Conservation (phyloP, 1,140 invertebrate genomes). For the Nasonia giraulti region DNA sequence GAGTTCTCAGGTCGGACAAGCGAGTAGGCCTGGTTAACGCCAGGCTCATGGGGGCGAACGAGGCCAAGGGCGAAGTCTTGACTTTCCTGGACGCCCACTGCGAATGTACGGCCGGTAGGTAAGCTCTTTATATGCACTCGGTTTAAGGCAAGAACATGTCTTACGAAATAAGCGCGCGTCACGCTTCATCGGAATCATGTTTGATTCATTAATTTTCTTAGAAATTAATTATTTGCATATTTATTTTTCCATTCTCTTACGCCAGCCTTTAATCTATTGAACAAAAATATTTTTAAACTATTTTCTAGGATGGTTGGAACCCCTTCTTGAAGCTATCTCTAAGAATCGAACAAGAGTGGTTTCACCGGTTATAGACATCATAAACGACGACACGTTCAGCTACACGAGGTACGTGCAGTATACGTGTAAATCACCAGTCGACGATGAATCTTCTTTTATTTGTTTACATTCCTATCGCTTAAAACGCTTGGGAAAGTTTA, state of each 20-base stretch:
- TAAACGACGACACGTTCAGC: constrained; percentile 94
- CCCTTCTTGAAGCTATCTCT: constrained; percentile 85
- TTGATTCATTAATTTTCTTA: not conserved
- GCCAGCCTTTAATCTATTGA: not conserved
- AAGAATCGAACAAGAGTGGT: constrained; percentile 84
- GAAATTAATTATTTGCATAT: not conserved
- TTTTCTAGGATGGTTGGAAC: constrained; percentile 89
- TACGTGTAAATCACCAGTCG: not conserved
- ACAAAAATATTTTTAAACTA: constrained; percentile 4
- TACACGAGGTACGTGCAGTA: constrained; percentile 78
- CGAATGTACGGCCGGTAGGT: constrained; percentile 87
- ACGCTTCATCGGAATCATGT: not conserved
- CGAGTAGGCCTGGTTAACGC: constrained; percentile 91
- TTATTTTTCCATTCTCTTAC: not conserved
- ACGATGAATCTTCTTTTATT: not conserved
- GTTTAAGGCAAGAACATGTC: not conserved
- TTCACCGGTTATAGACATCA: constrained; percentile 97
- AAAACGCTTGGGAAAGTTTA: not conserved
- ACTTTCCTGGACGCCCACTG: constrained; percentile 96
- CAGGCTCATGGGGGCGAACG: constrained; percentile 86
- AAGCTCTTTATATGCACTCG: constrained; percentile 22
- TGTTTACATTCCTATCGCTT: not conserved
- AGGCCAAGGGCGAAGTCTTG: constrained; percentile 86
- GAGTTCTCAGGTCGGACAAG: constrained; percentile 81
- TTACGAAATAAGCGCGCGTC: not conserved